Base-by-base conservation (phyloP, 2,113 vertebrate species). In the Thunnus thynnus region DNA sequence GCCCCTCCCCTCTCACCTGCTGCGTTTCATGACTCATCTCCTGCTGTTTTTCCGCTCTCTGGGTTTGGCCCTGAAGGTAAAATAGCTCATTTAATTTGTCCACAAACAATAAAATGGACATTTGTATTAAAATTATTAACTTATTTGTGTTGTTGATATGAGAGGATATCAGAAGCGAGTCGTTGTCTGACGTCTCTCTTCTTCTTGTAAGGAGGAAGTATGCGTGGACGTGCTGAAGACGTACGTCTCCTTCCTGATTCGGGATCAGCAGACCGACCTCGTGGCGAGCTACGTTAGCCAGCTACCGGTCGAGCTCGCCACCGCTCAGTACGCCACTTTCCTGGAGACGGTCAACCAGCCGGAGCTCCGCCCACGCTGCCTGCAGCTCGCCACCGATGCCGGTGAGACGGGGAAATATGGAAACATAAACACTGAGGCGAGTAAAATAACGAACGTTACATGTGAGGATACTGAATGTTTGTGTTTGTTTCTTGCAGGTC, bases 271-370 rank as follows among this genome's bases (percentile, higher is more conserved):
- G 67, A 96, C 93, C 3, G 93, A 96, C 66, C 94, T 99, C 1
- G 96, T 99, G 79, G 98, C 98, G 0, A 98, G 97, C 87, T 99
- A 99, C 18, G 96, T 97, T 1, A 97, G 97, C 82, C 97, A 99
- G 88, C 93, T 99, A 20, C 97, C 98, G 1, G 75, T 93, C 1
- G 96, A 97, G 13, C 84, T 96, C 0, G 96, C 96, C 0, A 95
- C 97, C 16, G 81, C 92, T 74, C 97, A 98, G 80, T 99, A 99
- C 0, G 97, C 98, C 3, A 72, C 91, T 0, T 99, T 98, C 88
- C 85, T 99, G 36, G 97, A 99, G 94, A 96, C 96, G 0, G 94
- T 99, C n/a, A 96, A 88, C 0, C 97, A 99, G 84, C 93, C 94
- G 0, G 96, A 97, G 16, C 95, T 96, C 54, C 96, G 97, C 18